Base-by-base conservation (phyloP, 2,888 invertebrate genomes). In the Hymenopus coronatus region DNA sequence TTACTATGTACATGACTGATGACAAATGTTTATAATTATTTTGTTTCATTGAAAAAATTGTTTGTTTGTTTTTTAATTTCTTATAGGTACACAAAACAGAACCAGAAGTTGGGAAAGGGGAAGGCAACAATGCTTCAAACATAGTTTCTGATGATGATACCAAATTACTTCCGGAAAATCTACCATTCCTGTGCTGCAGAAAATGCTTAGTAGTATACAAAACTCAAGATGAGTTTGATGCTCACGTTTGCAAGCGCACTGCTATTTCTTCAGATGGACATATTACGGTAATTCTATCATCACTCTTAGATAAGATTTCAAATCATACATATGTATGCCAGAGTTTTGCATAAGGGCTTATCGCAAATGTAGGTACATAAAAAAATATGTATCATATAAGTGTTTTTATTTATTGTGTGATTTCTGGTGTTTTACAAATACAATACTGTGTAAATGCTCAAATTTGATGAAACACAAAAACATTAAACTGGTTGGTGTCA, bases 151-250 rank as follows among this genome's bases (percentile, higher is more conserved):
- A 87, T 54, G 89, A 82, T 28, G 84, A 89, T n/a, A 33, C 27
- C 4, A 81, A 88, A 25, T 46, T 83, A 25, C 81, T 86, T 9
- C 81, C 89, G 28, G 89, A 90, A n/a, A 89, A 89, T 54, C 70
- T 90, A 88, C 90, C 90, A 9, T 90, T 90, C 82, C 87, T 88
- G 20, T 90, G 88, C 46, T 90, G 90, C 40, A 81, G 81, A 27
- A 86, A 83, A 2, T 90, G 90, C 83, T 46, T 85, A 27, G 54
- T 83, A 3, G 90, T 82, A 0, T 89, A 88, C 87, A 89, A 89
- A 40, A 89, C 88, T 20, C 30, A 46, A 20, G 88, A 82, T 27
- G 89, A 89, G 7, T 90, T 89, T 84, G 85, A 85, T 1, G 28
- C 46, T 0, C 90, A 90, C 85, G 15, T 40, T 25, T 90, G 90